Evolutionary conservation across 2,888 invertebrate genomes (phyloP), one percentile per base, ranked within the genome.

Genomic region (Coelopa pilipes): DNA sequence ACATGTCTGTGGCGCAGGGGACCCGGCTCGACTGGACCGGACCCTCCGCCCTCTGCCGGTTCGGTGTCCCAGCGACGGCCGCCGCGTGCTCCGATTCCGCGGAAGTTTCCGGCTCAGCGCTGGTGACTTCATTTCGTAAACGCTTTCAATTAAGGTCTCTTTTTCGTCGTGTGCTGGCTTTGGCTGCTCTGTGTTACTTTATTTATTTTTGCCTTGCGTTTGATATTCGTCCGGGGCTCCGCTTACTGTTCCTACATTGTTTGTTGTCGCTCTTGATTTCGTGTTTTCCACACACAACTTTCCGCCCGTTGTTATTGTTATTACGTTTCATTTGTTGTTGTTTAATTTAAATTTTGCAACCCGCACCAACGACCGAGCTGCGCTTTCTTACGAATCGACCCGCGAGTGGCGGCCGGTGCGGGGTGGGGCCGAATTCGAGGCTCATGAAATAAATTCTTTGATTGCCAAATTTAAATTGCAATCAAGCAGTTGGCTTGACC

Each of bases 401-500:
- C 34, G 34, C 2, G 4, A 2, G 4, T 34, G 34, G 34, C 34
- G 34, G 34, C 34, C 7, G 34, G 34, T 34, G 34, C 34, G 34
- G 34, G 34, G 53, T n/a, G 53, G 15, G 53, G 53, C n/a, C 21
- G 47, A 67, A 50, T 67, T 21, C 34, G 34, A 34, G 57, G 17
- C 21, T 10, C 45, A 59, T 59, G n/a, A 69, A 63, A 71, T 47
- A 47, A 55, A 57, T 65, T 65, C 45, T 71, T 71, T 53, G 65
- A 71, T 71, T 71, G 71, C 71, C 55, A 63, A 65, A 71, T 55
- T 55, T 45, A 71, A 71, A 71, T 71, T 71, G 71, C 71, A 53
- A 71, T 55, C 55, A 21, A 65, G 71, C 71, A 71, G 63, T 71
- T 71, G 53, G 71, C 63, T 55, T 63, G 71, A 65, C 63, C 71